Base-by-base conservation (phyloP, 1,140 invertebrate genomes). In the Galleria mellonella region DNA sequence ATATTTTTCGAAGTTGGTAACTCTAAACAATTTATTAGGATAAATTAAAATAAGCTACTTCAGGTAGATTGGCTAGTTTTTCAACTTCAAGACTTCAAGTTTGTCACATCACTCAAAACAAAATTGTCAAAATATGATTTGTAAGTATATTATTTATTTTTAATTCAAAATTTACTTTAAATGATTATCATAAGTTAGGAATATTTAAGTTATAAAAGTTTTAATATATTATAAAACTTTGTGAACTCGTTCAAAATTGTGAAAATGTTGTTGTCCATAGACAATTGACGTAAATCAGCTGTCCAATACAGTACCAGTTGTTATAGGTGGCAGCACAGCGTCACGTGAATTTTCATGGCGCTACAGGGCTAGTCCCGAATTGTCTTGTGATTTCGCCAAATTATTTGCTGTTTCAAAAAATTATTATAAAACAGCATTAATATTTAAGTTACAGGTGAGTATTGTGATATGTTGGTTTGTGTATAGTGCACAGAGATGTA, bases 331-430 rank as follows among this genome's bases (percentile, higher is more conserved):
- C 83, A 85, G 77, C 82, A 87, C 82, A 58, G 73, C 78, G 73
- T 87, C 84, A 86, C 84, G 84, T 87, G 84, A 87, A 87, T 87
- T 83, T 87, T 85, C 81, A 87, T 87, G 84, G 84, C 84, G 81
- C 72, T 84, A 71, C 73, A 74, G 82, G 83, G 81, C 79, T 85
- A 75, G 81, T 72, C 78, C 82, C 83, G 76, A 75, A 74, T 78
- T 74, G 84, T 86, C 82, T 85, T 85, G 84, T 87, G 84, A 84
- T 87, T 87, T 84, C 78, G 71, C 72, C 72, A 75, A 84, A 83
- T 61, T 68, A 74, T 62, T 75, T 72, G 81, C 78, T 83, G 81
- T 82, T 82, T 79, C 60, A 37, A 56, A 62, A 69, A 72, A 65
- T 78, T 75, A 71, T 54, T 77, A 57, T 66, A 62, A 78, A 82